Evolutionary conservation across 2,113 vertebrate genomes (phyloP), one percentile per base, ranked within the genome.

Genomic region (Columba janthina): DNA sequence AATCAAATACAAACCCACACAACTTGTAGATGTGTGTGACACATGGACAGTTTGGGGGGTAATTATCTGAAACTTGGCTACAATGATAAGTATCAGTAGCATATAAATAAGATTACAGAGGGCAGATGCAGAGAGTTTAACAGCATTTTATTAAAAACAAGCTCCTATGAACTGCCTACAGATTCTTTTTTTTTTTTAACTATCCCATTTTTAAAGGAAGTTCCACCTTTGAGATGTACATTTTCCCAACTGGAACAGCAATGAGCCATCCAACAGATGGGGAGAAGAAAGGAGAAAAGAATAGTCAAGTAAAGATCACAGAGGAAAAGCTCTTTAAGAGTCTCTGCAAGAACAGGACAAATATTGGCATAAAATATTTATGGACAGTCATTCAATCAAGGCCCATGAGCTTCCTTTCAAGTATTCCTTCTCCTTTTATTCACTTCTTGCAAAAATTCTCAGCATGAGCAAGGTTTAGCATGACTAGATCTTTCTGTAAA

Each of bases 341-440:
- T 53, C 79, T 86, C 73, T 85, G 61, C 61, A 84, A 87, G 65
- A 92, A 54, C 66, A 92, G 88, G 91, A 92, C 85, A 93, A 96
- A 94, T 90, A 96, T 5, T 92, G 76, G 82, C 87, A 96, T 95
- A 77, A 95, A 96, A 95, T 92, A 96, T 95, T 95, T 93, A 94
- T 89, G 93, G 93, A 42, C 85, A 96, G 65, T 56, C 90, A 92
- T 95, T 97, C 94, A 95, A 69, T 84, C 93, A 94, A 93, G 91
- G 86, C 57, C 57, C 72, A 71, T 6, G 18, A 84, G 85, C 69
- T 69, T 70, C 78, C 75, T 88, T 82, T 91, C 75, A 91, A 94
- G 88, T 57, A 91, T 86, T 90, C 70, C 75, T 67, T 86, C 76
- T 54, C 40, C 44, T 85, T 96, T 76, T 60, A 81, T 91, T 93